Base-by-base conservation (phyloP, 2,113 vertebrate species). In the Bungarus multicinctus region DNA sequence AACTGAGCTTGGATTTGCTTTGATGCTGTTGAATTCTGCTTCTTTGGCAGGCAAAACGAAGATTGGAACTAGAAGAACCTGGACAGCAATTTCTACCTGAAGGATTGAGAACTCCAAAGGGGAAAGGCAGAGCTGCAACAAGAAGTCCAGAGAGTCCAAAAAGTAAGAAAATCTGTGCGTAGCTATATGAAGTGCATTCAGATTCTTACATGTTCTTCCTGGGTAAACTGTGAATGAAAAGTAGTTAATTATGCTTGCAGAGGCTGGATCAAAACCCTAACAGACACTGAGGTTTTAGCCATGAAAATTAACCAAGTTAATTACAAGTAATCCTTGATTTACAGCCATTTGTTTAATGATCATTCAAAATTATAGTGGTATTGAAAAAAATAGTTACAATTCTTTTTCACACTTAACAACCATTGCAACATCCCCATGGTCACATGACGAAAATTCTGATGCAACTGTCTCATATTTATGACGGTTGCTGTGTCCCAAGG, bases 51-150 rank as follows among this genome's bases (percentile, higher is more conserved):
- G 99, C 99, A 60, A 99, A 99, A 96, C 98, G 99, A 97, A 98
- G 98, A 91, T 97, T 99, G 97, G 99, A 99, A 58, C 97, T 99
- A 2, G 99, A 99, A 95, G 99, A 99, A 96, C 98, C 98, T 0
- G 99, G 99, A 91, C 98, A 98, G 92, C 98, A 99, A 96, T 99
- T 98, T 96, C 98, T 99, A 94, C 97, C 98, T 0, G 98, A 99
- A 97, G 98, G 98, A 96, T 92, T 98, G 50, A 98, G 98, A 97
- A 99, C 98, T 52, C 98, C 98, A 39, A 98, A 98, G 96, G 98
- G 98, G 86, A 98, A 98, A 97, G 98, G 98, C 95, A 96, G 98
- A 92, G 98, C 98, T 91, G 97, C 98, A 30, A 98, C 98, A 23
- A 96, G 98, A 95, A 98, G 98, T 95, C 97, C 99, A 86, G 99